phyloP scores from a whole-genome alignment of 2,113 vertebrate genomes.

The Geococcyx californianus region DNA sequence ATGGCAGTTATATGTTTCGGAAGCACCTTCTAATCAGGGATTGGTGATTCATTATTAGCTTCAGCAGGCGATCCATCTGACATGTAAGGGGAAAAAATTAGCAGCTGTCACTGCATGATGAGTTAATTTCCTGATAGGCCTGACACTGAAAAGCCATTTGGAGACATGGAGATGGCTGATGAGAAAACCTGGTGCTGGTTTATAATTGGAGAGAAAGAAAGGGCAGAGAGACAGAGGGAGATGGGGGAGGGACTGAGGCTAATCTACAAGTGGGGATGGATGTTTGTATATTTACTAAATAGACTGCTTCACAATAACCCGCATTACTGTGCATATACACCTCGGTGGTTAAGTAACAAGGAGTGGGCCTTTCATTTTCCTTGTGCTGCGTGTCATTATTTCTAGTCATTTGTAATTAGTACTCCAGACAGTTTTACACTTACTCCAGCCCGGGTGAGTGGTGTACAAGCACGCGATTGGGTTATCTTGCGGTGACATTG shows the following conservation, averaged over 20 bases:
- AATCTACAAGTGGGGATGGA: constrained; percentile 48
- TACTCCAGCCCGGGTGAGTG: background rate
- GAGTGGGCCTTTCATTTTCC: constrained; percentile 26
- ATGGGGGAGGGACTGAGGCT: constrained; percentile 25
- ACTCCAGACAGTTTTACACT: constrained; percentile 27
- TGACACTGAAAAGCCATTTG: constrained; percentile 86
- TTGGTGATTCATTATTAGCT: constrained; percentile 95
- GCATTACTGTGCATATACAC: background rate
- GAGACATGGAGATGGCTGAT: constrained; percentile 86
- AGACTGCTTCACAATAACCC: background rate
- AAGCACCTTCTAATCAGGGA: constrained; percentile 91
- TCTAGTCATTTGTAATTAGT: constrained; percentile 62
- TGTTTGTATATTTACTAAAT: constrained; percentile 47
- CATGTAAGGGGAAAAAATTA: constrained; percentile 95
- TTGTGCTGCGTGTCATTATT: constrained; percentile 26
- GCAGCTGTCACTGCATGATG: constrained; percentile 95
- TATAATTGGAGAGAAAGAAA: constrained; percentile 89
- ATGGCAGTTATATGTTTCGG: constrained; percentile 83
- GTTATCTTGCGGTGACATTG: constrained; percentile 50
- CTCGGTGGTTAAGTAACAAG: background rate
- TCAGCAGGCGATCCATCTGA: constrained; percentile 92
- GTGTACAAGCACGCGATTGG: constrained; percentile 24
- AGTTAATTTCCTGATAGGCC: constrained; percentile 98
- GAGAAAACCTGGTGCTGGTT: constrained; percentile 87
- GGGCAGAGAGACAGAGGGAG: constrained; percentile 67